phyloP scores from a whole-genome alignment of 2,113 vertebrate genomes.

The Hyperopisus bebe region DNA sequence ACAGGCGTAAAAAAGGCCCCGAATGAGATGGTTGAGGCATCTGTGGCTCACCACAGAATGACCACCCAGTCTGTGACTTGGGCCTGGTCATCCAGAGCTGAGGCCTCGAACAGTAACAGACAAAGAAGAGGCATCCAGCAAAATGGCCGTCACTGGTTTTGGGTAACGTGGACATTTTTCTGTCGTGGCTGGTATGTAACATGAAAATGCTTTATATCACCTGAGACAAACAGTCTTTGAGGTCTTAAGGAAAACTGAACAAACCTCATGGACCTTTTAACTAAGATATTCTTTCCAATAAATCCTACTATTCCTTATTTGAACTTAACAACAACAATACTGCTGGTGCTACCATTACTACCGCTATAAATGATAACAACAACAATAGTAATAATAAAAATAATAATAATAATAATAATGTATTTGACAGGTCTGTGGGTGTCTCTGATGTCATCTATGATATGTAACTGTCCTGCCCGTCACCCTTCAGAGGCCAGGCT shows the following conservation, averaged over 20 bases:
- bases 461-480: not conserved
- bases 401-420: not conserved
- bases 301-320: not conserved
- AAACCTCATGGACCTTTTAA: not conserved
- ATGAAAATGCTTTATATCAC: not conserved
- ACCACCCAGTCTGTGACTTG: conserved; percentile 63
- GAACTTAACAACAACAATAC: not conserved
- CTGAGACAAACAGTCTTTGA: not conserved
- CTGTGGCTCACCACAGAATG: conserved; percentile 62
- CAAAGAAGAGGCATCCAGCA: conserved; percentile 35
- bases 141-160: not conserved
- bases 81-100: conserved; percentile 59
- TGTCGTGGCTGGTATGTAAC: not conserved
- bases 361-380: not conserved
- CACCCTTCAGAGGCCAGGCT: not conserved
- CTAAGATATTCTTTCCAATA: not conserved
- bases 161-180: not conserved
- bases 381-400: not conserved
- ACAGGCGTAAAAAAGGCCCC: conserved; percentile 59
- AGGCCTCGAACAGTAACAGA: conserved; percentile 34
- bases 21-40: conserved; percentile 68
- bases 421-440: not conserved
- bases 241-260: not conserved
- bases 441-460: not conserved
- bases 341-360: not conserved